Evolutionary conservation across 2,888 invertebrate species (phyloP), one percentile per base, ranked within the genome.

Genomic region (Dicycla oo): DNA sequence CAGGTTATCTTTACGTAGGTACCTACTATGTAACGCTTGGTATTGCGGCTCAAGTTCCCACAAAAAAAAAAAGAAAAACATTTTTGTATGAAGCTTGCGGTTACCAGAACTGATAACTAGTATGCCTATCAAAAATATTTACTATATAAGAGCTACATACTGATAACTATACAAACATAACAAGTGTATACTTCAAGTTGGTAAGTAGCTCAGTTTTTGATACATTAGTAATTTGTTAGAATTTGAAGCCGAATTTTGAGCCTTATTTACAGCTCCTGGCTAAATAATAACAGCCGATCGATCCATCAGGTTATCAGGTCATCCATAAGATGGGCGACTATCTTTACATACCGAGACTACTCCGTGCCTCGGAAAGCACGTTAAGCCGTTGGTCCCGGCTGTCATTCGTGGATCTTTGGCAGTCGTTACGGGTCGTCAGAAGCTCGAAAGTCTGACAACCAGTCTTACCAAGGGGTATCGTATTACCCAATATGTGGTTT

Each of bases 1-100:
- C 89, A 97, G 97, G 96, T 70, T 45, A 70, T 54, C 26, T 38
- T 30, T 26, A 26, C 7, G 20, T 49, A 49, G 6, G 40, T 72
- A 45, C 6, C 1, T 34, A 11, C 13, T n/a, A 30, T n/a, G 15
- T 15, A 15, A n/a, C 30, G 1, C 62, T 51, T 72, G 43, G 7
- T 23, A 23, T 49, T 70, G 49, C 11, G 71, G 70, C 47, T 57
- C 20, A 10, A 15, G 40, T 40, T 23, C 8, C 47, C 26, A 23
- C 34, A 34, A 34, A 34, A 34, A 34, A n/a, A n/a, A 34, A 34
- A 34, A 47, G 23, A 38, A 13, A n/a, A 0, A 13, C 1, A 1
- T 18, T 34, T 18, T 47, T n/a, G 11, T 18, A 13, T 10, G 8
- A 7, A 6, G 20, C 0, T 49, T 57, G 63, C 18, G 74, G 56